Evolutionary conservation across 2,888 invertebrate genomes (phyloP).

Genomic region (Hemaris fuciformis): DNA sequence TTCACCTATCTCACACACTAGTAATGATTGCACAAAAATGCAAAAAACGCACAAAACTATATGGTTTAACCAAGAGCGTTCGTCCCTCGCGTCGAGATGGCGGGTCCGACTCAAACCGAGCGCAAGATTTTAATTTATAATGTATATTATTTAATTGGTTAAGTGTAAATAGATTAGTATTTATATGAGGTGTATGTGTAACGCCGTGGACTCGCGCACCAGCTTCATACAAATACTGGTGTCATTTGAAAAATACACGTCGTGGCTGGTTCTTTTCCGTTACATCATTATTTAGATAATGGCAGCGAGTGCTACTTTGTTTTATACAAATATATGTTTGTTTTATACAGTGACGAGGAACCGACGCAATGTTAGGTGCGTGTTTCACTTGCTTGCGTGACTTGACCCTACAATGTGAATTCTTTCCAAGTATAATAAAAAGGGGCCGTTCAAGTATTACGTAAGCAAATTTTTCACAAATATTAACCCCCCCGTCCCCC

Average conservation of each 20-base stretch:
- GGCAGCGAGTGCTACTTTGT: not conserved
- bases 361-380: not conserved
- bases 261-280: not conserved
- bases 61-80: not conserved
- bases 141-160: slow-evolving; percentile 1
- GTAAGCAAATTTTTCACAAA: too few relatives aligned
- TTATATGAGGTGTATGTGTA: not conserved
- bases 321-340: not conserved
- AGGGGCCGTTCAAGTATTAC: too few relatives aligned
- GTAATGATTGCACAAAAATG: too few relatives aligned
- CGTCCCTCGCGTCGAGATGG: not conserved
- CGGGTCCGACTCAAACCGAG: not conserved
- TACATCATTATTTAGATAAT: not conserved
- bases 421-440: too few relatives aligned
- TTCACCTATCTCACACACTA: too few relatives aligned
- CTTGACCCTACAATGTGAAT: too few relatives aligned
- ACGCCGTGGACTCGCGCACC: not conserved
- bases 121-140: slow-evolving; percentile 4
- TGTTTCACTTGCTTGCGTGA: not conserved
- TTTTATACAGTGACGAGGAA: not conserved
- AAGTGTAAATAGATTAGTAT: slow-evolving; percentile 8
- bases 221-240: not conserved
- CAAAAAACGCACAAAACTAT: too few relatives aligned
- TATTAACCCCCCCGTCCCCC: too few relatives aligned
- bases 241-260: not conserved